These are phyloP conservation scores for Sterna hirundo DNA, from an alignment of 2,113 vertebrate genomes.

Conservation along the genomic window DNA sequence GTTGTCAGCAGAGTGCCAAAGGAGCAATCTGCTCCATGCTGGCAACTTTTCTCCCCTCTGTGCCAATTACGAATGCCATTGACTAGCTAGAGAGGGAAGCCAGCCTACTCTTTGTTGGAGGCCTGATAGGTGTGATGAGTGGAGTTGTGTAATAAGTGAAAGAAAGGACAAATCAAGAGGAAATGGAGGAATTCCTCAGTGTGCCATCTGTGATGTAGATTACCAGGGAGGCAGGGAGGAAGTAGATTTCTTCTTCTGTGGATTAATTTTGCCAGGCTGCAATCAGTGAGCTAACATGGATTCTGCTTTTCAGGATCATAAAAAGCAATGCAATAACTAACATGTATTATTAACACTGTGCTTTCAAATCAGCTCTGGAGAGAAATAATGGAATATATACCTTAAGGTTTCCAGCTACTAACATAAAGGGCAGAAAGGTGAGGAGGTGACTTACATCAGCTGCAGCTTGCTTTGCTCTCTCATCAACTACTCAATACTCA, in stretches of 20 bases:
- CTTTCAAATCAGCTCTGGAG: background rate
- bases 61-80: slow-evolving; percentile 50
- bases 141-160: slow-evolving; percentile 50
- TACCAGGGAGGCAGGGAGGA: slow-evolving; percentile 3
- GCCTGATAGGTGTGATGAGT: slow-evolving; percentile 50
- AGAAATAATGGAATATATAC: background rate
- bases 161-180: slow-evolving; percentile 40
- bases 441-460: slow-evolving; percentile 58
- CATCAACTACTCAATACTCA: slow-evolving; percentile 67
- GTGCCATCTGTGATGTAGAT: slow-evolving; percentile 58
- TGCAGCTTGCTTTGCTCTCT: slow-evolving; percentile 74
- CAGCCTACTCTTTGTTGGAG: slow-evolving; percentile 44
- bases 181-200: slow-evolving; percentile 62
- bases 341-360: background rate
- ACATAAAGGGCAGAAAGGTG: background rate
- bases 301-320: background rate
- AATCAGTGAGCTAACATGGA: slow-evolving; percentile 21
- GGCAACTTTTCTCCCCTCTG: slow-evolving; percentile 50
- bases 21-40: slow-evolving; percentile 63
- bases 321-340: slow-evolving; percentile 18
- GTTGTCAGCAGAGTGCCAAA: slow-evolving; percentile 60
- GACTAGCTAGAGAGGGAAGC: slow-evolving; percentile 46
- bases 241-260: slow-evolving; percentile 42
- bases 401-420: background rate
- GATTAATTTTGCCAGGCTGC: slow-evolving; percentile 40